Evolutionary conservation across 2,888 invertebrate genomes (phyloP), one percentile per base, ranked within the genome.

Genomic region (Choreutis nemorana): DNA sequence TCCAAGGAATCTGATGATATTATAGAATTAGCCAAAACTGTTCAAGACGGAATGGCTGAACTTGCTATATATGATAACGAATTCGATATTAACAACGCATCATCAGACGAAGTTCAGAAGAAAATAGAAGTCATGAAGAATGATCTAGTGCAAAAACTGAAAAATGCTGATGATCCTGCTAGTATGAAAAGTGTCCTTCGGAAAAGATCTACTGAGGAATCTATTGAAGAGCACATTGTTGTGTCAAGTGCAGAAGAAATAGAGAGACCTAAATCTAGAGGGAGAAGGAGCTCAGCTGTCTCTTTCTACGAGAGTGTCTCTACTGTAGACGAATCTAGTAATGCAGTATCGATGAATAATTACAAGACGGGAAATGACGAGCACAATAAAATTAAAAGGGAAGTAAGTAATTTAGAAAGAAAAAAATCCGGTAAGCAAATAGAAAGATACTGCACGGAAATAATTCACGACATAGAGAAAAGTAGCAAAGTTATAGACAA

Each of bases 41-140:
- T 83, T 1, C 81, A 80, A 60, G 80, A 83, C 22, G 79, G 83
- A 13, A 73, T 83, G 60, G 79, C 82, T 2, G 72, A 77, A 18
- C 56, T 79, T 12, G 55, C 70, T 2, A 63, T 78, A 21, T 63
- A 53, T 24, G 71, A 72, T 20, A 63, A 72, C 1, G 61, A 64
- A 6, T 35, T 59, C 3, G 55, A 55, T 23, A 44, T 50, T 2
- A 48, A 50, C 30, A 48, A 54, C 14, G 33, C 53, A 0, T 43
- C 55, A 1, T 56, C 66, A 0, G 52, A 48, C 6, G 71, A 70
- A 35, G 46, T 71, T 9, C 63, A 73, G 27, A 61, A 53, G 38
- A 71, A 61, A 56, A 64, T 78, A 38, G 70, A 75, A 29, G 38
- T 40, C 0, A 55, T 78, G 57, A 78, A 78, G 44, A 42, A 48